A percentile compares a stretch with the other conserved stretches of the same genome.
These are phyloP conservation scores for Hedychridium roseum DNA, from an alignment of 2,888 invertebrate genomes.

Conservation along the genomic window DNA sequence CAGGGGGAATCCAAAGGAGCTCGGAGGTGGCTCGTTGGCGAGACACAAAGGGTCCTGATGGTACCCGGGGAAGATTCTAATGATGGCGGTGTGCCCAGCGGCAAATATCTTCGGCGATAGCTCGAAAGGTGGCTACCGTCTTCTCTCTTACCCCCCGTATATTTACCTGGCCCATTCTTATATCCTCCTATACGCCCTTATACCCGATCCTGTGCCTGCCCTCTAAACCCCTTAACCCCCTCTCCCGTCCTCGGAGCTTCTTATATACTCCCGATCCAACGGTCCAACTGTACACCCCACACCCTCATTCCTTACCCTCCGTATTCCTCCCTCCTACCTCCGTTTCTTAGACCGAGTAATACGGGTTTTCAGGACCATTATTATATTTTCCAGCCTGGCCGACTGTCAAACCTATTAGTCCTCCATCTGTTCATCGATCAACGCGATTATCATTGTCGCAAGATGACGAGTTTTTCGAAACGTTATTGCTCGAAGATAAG, in stretches of 20 bases:
- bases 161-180: constrained; percentile 4
- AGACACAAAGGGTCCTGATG: constrained; percentile 13
- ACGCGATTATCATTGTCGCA: too few species aligned
- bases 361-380: too few species aligned
- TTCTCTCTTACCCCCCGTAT: constrained; percentile 9
- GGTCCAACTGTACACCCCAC: too few species aligned
- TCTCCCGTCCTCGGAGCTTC: constrained; percentile 4
- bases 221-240: background rate
- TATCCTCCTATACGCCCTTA: constrained; percentile 4
- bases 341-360: constrained; percentile 7
- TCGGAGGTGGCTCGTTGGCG: constrained; percentile 2
- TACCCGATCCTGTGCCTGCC: background rate
- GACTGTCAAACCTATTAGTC: too few species aligned
- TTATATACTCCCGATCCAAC: too few species aligned
- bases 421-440: too few species aligned
- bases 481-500: too few species aligned
- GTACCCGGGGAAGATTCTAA: constrained; percentile 49
- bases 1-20: too few species aligned
- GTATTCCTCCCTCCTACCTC: background rate
- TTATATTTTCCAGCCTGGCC: too few species aligned
- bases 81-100: constrained; percentile 51
- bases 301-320: background rate
- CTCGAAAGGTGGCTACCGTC: constrained; percentile 23
- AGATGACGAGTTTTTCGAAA: too few species aligned
- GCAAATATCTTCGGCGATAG: constrained; percentile 52